Percentiles rank a stretch among this genome's conserved stretches.
Conservation (phyloP, 2,797 vertebrate genomes). For the Poecilia wingei region DNA sequence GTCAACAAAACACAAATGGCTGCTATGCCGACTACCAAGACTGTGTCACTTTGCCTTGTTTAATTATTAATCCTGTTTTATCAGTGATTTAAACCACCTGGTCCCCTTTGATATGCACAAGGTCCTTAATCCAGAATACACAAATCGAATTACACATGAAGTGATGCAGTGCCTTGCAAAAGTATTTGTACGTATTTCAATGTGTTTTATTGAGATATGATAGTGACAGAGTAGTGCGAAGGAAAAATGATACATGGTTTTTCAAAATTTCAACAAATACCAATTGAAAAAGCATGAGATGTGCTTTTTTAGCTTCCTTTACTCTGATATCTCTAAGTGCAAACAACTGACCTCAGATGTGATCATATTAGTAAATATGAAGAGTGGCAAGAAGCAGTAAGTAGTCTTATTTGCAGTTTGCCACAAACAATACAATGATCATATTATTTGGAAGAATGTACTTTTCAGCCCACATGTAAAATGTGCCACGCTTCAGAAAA, state of each 20-base stretch:
- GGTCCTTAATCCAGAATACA: background rate
- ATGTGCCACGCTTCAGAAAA: background rate
- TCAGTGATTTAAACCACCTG: background rate
- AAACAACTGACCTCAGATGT: background rate
- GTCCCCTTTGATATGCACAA: conserved; percentile 5
- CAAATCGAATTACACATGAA: background rate
- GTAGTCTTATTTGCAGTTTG: background rate
- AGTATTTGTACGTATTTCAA: background rate
- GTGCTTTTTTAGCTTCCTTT: background rate
- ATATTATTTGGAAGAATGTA: background rate
- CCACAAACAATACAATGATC: background rate
- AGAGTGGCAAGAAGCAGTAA: background rate
- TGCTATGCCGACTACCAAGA: background rate
- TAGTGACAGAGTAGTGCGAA: background rate
- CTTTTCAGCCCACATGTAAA: background rate
- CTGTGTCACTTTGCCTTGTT: conserved; percentile 4
- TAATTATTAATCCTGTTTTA: background rate
- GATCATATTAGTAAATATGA: background rate
- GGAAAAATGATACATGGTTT: background rate
- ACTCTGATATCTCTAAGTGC: too few species aligned
- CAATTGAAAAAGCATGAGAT: background rate
- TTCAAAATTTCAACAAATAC: background rate
- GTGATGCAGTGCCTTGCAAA: background rate
- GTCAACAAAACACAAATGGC: conserved; percentile 1
- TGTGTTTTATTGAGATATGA: background rate